Evolutionary conservation across 2,113 vertebrate genomes (phyloP).

Genomic region (Leptosomus discolor): DNA sequence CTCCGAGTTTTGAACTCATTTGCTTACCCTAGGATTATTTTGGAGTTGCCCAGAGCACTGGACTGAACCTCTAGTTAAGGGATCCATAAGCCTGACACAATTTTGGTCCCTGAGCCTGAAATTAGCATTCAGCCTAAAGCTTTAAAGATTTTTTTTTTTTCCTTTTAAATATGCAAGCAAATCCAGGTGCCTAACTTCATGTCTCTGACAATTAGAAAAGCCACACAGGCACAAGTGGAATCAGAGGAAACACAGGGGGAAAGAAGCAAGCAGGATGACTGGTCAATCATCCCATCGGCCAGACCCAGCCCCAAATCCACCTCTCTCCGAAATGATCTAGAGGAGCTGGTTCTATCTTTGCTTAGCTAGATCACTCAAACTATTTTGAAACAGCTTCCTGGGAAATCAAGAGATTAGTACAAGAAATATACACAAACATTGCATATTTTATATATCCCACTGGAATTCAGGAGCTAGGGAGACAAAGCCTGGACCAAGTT

Average conservation of each 20-base stretch:
- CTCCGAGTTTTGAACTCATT: neutral
- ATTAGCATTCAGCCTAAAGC: neutral
- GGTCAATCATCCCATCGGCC: neutral
- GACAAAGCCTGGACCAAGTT: neutral
- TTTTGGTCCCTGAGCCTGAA: neutral
- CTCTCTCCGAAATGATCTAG: neutral
- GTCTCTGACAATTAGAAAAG: neutral
- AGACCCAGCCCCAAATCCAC: neutral
- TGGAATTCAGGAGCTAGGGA: neutral
- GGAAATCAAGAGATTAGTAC: neutral
- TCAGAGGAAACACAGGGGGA: neutral
- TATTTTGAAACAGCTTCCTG: neutral
- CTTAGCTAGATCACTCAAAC: neutral
- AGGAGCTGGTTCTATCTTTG: neutral
- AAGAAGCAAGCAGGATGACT: neutral
- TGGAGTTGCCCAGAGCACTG: neutral
- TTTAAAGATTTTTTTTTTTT: neutral
- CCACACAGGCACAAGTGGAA: neutral
- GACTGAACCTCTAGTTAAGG: neutral
- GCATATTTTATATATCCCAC: neutral
- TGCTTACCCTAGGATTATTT: neutral
- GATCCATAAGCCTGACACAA: neutral
- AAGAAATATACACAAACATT: neutral
- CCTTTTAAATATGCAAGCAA: neutral
- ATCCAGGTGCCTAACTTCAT: neutral